phyloP scores from a whole-genome alignment of 1,140 invertebrate genomes.

The Nephotettix cincticeps region DNA sequence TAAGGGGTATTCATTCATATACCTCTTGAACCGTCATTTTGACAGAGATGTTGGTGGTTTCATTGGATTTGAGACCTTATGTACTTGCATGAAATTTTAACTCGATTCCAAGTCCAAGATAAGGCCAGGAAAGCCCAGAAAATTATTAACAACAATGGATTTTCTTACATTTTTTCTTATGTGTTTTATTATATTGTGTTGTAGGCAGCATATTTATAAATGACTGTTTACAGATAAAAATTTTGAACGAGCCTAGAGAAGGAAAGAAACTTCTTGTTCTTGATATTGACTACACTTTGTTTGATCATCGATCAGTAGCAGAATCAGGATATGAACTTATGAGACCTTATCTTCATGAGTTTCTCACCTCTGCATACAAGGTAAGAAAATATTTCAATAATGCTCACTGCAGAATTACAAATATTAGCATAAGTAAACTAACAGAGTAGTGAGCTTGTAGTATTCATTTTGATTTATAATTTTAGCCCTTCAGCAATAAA shows the following conservation, averaged over 20 bases:
- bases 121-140: too few species aligned
- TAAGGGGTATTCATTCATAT: too few species aligned
- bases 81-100: too few species aligned
- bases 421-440: too few species aligned
- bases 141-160: too few species aligned
- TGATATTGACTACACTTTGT: constrained; percentile 97
- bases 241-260: constrained; percentile 76
- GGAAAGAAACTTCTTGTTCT: constrained; percentile 90
- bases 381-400: constrained; percentile 47
- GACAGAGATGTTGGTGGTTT: too few species aligned
- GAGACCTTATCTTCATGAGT: constrained; percentile 94
- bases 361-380: constrained; percentile 87
- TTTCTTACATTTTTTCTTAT: neutral
- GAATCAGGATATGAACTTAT: constrained; percentile 88
- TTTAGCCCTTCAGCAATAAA: too few species aligned
- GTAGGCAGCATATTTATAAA: neutral
- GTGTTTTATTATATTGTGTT: neutral
- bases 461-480: too few species aligned
- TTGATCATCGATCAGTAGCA: constrained; percentile 91
- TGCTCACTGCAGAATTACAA: neutral
- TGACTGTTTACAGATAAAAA: constrained; percentile 59
- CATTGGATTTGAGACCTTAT: too few species aligned
- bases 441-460: too few species aligned
- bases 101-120: too few species aligned
- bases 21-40: too few species aligned